Conservation (phyloP, 2,888 invertebrate species). For the Hemicrepidius hirtus region DNA sequence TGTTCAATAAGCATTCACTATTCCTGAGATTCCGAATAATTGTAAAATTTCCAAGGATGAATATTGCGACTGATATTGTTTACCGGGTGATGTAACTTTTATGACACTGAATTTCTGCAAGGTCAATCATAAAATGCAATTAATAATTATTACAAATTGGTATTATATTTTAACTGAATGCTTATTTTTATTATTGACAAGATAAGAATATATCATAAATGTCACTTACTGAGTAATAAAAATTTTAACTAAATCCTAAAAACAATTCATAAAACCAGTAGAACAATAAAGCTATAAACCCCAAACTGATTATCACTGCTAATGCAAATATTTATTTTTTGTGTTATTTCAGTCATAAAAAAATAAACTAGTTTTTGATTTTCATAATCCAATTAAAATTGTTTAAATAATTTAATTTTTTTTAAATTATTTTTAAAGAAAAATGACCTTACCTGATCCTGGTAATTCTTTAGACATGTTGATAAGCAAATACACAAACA, state of each 20-base stretch:
- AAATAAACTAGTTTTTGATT: too few relatives aligned
- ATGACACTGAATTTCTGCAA: slow-evolving; percentile 44
- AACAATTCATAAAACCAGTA: too few relatives aligned
- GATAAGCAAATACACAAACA: slow-evolving; percentile 20
- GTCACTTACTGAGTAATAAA: neutral
- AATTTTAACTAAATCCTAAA: too few relatives aligned
- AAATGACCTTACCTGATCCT: slow-evolving; percentile 35
- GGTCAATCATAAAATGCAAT: slow-evolving; percentile 34
- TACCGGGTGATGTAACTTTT: slow-evolving; percentile 36
- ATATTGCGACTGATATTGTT: slow-evolving; percentile 21
- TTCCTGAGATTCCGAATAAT: neutral
- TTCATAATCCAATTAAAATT: too few relatives aligned
- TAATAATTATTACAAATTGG: too few relatives aligned
- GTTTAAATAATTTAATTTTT: neutral
- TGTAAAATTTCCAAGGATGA: neutral
- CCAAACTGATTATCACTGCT: neutral
- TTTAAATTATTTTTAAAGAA: neutral
- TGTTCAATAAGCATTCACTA: neutral
- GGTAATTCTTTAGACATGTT: slow-evolving; percentile 44
- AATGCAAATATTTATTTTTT: too few relatives aligned
- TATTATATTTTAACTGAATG: neutral
- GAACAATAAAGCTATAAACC: too few relatives aligned
- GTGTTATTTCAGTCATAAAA: too few relatives aligned
- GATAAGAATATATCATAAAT: neutral
- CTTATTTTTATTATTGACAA: neutral